Base-by-base conservation (phyloP, 1,140 invertebrate species). In the Rhagoletis zephyria region DNA sequence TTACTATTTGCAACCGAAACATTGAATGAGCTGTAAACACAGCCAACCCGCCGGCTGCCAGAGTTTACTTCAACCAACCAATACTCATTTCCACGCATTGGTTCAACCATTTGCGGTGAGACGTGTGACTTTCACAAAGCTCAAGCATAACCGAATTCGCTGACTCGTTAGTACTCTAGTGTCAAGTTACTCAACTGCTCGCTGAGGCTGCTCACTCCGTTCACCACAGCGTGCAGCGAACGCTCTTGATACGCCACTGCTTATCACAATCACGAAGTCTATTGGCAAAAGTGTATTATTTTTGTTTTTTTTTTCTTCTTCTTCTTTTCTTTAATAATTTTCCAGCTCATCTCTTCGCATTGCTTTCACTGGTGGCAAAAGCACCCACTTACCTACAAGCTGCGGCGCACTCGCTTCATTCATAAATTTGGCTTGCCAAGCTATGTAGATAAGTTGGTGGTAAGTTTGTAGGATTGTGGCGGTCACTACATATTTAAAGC, bases 81-180 rank as follows among this genome's bases (percentile, higher is more conserved):
- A 5, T 14, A n/a, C 70, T 30, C 30, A 30, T 30, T 30, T 30
- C 30, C 30, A 30, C 30, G 45, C 40, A n/a, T 12, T 16, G 16
- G 45, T 81, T 81, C n/a, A 48, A 51, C 14, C 30, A 12, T 10
- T n/a, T 19, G 48, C 56, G 74, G 74, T 81, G 74, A 81, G 74
- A 81, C 45, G 10, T 16, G 74, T 16, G 74, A 81, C 74, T 81
- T 81, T 81, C 74, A 81, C 74, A 81, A 81, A 81, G 74, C 74
- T 81, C 45, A 16, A 16, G 48, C 70, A 4, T 30, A 63, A n/a
- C 16, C 3, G 48, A 51, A 6, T 19, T 4, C 45, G 48, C 70
- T 45, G 70, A 1, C n/a, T n/a, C 74, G n/a, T 4, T n/a, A 56
- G 4, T 59, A 81, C 30, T 30, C 30, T 30, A 19, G 48, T 81